Base-by-base conservation (phyloP, 1,140 invertebrate genomes). In the Contarinia nasturtii region DNA sequence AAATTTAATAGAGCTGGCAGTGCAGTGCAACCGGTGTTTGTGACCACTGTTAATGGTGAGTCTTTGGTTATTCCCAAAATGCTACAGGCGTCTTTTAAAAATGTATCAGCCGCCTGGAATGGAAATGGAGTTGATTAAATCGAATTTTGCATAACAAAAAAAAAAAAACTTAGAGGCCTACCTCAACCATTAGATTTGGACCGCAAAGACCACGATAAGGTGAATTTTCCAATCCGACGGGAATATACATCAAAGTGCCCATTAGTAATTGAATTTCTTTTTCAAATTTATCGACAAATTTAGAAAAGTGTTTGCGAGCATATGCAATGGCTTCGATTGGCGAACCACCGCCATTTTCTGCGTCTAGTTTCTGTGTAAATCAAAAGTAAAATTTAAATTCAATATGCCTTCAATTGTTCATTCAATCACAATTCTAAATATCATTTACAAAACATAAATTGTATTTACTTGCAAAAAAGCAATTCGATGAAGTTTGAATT, bases 1-100 rank as follows among this genome's bases (percentile, higher is more conserved):
- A 94, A 86, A 65, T 93, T 96, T 33, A 96, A 71, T 48, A 98
- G 69, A 44, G 92, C 89, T 27, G 93, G 93, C 51, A 97, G 67
- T 22, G 93, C 90, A 41, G 80, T 82, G 57, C 88, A 92, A 46
- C 93, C 93, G 45, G 91, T 90, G 60, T 87, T 86, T 49, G 95
- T 82, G 53, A 72, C 75, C 37, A 72, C 73, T n/a, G 72, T 70
- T 15, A 79, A 61, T 45, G 74, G 71, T 1, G 60, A 60, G 57
- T 93, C 87, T 52, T 94, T 82, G 64, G 85, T 85, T 57, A 95
- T 73, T 48, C 91, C 86, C 50, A 96, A 68, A 33, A 95, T 67
- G 38, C 83, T 75, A 67, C 93, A 97, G 17, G 93, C 88, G 71
- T 96, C 91, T 58, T 82, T 75, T 5, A 86, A 80, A 62, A 97